Percentiles rank a stretch among this genome's conserved stretches.
Conservation (phyloP, 2,888 invertebrate genomes). For the Brachyopa scutellaris region DNA sequence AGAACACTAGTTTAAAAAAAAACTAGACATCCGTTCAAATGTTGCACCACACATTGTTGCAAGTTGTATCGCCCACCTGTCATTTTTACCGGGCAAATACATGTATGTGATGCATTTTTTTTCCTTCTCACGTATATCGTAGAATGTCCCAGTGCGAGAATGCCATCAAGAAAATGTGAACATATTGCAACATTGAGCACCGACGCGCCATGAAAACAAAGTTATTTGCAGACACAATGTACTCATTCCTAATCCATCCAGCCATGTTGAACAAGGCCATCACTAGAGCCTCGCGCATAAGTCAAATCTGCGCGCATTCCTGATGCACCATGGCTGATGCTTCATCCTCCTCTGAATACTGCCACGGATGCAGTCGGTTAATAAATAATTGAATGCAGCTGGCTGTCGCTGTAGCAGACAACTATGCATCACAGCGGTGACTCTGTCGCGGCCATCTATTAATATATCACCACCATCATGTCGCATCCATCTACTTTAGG, state of each 20-base stretch:
- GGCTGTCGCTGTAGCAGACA: slow-evolving; percentile 76
- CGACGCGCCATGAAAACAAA: slow-evolving; percentile 47
- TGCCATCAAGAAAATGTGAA: slow-evolving; percentile 57
- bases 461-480: slow-evolving; percentile 72
- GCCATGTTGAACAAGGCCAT: slow-evolving; percentile 66
- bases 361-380: slow-evolving; percentile 73
- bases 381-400: slow-evolving; percentile 80
- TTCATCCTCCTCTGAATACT: slow-evolving; percentile 5
- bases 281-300: slow-evolving; percentile 59
- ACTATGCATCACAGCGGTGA: slow-evolving; percentile 71
- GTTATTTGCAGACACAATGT: slow-evolving; percentile 66
- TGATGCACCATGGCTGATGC: slow-evolving; percentile 13
- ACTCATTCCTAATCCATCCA: slow-evolving; percentile 67
- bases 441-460: slow-evolving; percentile 73
- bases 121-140: too few species aligned
- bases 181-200: slow-evolving; percentile 59
- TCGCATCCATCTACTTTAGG: slow-evolving; percentile 71
- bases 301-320: slow-evolving; percentile 69
- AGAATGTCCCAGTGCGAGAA: slow-evolving; percentile 51
- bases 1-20: too few species aligned
- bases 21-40: too few species aligned
- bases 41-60: neutral
- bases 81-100: neutral
- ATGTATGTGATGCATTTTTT: slow-evolving; percentile 44
- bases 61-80: neutral